Conservation (phyloP, 2,888 invertebrate species). For the Liopterus haemorrhoidalis region DNA sequence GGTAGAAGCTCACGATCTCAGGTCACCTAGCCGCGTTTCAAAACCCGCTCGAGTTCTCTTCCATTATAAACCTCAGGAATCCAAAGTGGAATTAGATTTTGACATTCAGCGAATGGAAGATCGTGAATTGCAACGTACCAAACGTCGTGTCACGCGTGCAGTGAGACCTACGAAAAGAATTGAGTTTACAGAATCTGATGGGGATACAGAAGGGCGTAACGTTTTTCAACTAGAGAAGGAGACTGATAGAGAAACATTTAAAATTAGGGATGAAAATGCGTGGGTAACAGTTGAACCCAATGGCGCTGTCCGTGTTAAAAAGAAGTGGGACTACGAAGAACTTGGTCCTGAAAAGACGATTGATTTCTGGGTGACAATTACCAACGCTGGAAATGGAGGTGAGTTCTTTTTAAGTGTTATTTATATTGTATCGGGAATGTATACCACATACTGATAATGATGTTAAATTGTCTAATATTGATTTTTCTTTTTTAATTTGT, state of each 20-base stretch:
- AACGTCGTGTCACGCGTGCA: conserved; percentile 77
- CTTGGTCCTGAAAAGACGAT: conserved; percentile 90
- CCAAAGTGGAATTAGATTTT: conserved; percentile 53
- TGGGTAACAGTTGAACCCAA: conserved; percentile 91
- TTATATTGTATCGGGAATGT: too few species aligned
- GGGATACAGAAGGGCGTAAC: conserved; percentile 78
- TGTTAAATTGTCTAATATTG: too few species aligned
- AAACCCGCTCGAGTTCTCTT: conserved; percentile 71
- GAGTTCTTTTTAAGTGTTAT: too few species aligned
- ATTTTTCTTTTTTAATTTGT: too few species aligned
- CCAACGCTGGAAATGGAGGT: conserved; percentile 84
- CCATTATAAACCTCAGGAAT: conserved; percentile 59
- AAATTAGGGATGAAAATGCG: conserved; percentile 87
- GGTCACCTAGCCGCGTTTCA: conserved; percentile 66
- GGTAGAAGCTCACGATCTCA: conserved; percentile 77
- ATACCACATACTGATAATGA: too few species aligned
- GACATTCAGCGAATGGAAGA: conserved; percentile 46
- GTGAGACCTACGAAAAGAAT: conserved; percentile 92
- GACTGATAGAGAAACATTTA: conserved; percentile 86
- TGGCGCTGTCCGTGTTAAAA: conserved; percentile 87
- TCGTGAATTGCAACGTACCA: conserved; percentile 57
- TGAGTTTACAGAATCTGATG: conserved; percentile 87
- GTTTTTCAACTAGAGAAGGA: conserved; percentile 89
- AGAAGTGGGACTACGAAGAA: conserved; percentile 96
- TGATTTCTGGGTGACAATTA: conserved; percentile 93